phyloP scores from a whole-genome alignment of 2,888 invertebrate genomes.

The Tupiocoris notatus region DNA sequence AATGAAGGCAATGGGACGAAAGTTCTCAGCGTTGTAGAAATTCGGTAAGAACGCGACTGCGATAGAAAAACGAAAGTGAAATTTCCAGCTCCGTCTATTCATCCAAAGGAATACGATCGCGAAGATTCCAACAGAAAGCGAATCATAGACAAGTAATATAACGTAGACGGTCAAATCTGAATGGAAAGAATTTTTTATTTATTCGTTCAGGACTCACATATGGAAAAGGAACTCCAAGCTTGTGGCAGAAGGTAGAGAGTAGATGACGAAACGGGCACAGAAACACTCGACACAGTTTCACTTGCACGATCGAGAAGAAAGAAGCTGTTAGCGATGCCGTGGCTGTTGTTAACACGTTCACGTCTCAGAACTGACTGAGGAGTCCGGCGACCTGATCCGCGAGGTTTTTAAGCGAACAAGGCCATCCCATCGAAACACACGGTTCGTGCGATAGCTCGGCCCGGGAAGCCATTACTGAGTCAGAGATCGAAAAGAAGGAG shows the following conservation, averaged over 20 bases:
- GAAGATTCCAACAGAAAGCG: no score
- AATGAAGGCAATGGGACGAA: no score
- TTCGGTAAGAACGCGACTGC: no score
- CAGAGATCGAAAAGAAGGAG: neutral
- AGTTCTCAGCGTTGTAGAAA: no score
- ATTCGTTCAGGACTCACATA: neutral
- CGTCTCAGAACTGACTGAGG: constrained; percentile 15
- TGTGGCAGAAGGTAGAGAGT: neutral
- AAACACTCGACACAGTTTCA: constrained; percentile 24
- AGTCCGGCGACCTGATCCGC: neutral
- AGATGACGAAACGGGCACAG: neutral
- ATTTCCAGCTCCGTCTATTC: no score
- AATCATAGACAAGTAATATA: no score
- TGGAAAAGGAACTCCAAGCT: neutral
- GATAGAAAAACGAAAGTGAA: no score
- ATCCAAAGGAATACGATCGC: no score
- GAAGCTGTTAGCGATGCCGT: neutral
- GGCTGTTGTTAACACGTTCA: neutral
- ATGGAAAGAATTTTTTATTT: neutral
- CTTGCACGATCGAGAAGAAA: constrained; percentile 11
- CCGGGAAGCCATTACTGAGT: constrained; percentile 29
- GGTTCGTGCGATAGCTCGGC: constrained; percentile 4
- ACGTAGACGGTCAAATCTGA: no score
- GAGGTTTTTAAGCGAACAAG: constrained; percentile 30
- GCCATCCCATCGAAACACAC: neutral